Evolutionary conservation across 2,113 vertebrate genomes (phyloP), one percentile per base, ranked within the genome.

Genomic region (Xenopus borealis): DNA sequence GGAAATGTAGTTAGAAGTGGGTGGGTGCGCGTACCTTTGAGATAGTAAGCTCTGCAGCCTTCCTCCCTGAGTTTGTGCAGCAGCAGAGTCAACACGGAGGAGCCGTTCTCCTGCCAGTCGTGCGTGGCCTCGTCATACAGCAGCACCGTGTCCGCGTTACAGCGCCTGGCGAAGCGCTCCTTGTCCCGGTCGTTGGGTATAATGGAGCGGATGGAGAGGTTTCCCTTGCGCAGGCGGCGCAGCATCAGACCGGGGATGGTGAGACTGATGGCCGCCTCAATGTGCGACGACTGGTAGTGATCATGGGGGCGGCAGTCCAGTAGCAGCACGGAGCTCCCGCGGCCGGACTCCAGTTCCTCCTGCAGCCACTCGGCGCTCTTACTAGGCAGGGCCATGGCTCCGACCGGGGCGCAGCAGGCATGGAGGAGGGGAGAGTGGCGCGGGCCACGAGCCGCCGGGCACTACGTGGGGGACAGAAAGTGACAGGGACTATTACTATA

Each of bases 341-440:
- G 47, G 78, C 94, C 94, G 84, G 92, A 89, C 88, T 95, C 93
- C 91, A 98, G 94, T 87, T 95, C 95, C 83, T 95, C 95, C 90
- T 96, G 95, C 85, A 98, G 94, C 97, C 97, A 98, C 91, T 94
- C 94, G 85, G 86, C 94, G 87, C 95, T 98, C 91, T 97, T 98
- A 86, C 93, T 92, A 84, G 94, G 92, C 94, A 94, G 92, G 89
- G 93, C 90, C 81, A 84, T 87, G 81, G 91, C 91, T 83, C 89
- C 92, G 84, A 92, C 88, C 89, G 87, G 82, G 81, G 88, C 89
- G 85, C 89, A 55, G 12, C 53, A n/a, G 53, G n/a, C n/a, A 19
- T 47, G 23, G 23, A 27, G n/a, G 45, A 11, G 47, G 66, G 52
- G 23, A 16, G 10, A n/a, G 17, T n/a, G 17, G 14, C 2, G 23